phyloP scores from a whole-genome alignment of 2,888 invertebrate genomes.

The Folsomia candida region DNA sequence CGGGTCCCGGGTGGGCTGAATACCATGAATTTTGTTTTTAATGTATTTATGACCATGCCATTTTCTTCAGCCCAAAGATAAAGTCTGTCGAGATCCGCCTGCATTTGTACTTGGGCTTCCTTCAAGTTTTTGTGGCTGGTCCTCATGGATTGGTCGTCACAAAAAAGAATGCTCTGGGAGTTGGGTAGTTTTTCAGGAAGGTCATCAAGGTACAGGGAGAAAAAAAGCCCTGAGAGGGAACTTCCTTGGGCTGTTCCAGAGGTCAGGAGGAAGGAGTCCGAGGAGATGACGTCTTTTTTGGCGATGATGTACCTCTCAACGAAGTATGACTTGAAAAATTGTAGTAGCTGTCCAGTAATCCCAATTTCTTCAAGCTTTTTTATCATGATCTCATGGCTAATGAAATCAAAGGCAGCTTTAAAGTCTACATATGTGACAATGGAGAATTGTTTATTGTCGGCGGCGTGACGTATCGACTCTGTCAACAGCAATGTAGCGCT shows the following conservation, averaged over 20 bases:
- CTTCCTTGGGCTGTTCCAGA: not conserved
- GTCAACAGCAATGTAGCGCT: not conserved
- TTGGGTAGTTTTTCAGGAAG: not conserved
- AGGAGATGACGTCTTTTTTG: not conserved
- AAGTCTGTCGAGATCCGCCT: not conserved
- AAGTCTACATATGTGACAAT: not conserved
- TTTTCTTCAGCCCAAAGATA: not conserved
- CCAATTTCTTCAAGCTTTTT: not conserved
- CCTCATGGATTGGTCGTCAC: not conserved
- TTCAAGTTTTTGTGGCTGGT: not conserved
- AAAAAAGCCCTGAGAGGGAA: not conserved
- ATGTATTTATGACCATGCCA: not conserved
- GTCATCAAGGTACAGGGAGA: not conserved
- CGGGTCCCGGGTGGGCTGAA: not conserved
- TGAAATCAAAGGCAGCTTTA: not conserved
- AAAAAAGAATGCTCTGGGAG: not conserved
- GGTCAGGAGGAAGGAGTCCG: not conserved
- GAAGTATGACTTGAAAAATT: not conserved
- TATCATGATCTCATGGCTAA: not conserved
- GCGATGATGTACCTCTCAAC: not conserved
- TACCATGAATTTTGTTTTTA: not conserved
- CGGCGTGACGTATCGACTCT: not conserved
- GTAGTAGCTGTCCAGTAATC: not conserved
- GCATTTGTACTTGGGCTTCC: not conserved
- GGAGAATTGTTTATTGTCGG: not conserved